These are phyloP conservation scores for Motacilla alba DNA, from an alignment of 2,113 vertebrate genomes.

Conservation along the genomic window DNA sequence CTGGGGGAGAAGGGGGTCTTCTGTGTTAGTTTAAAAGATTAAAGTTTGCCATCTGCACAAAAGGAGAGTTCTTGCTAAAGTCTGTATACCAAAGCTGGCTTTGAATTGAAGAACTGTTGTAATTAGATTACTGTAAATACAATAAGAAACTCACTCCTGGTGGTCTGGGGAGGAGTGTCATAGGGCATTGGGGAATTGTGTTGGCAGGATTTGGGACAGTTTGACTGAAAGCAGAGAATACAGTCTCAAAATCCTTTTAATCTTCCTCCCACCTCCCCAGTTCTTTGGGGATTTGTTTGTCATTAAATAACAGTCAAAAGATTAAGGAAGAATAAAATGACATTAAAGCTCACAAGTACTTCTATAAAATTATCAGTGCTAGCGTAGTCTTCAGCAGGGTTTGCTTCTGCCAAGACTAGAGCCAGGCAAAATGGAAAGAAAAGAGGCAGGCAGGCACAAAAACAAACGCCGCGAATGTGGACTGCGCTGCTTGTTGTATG, in stretches of 20 bases:
- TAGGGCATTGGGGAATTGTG: constrained; percentile 69
- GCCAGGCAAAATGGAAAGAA: neutral
- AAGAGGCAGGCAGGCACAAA: neutral
- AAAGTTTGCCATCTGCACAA: constrained; percentile 43
- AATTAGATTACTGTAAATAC: constrained; percentile 90
- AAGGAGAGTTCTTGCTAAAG: constrained; percentile 52
- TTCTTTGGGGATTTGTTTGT: constrained; percentile 81
- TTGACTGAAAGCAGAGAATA: constrained; percentile 71
- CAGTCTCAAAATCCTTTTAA: constrained; percentile 80
- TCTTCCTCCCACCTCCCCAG: constrained; percentile 51
- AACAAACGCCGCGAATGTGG: fast-evolving
- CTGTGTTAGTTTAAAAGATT: constrained; percentile 76
- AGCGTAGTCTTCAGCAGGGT: constrained; percentile 9
- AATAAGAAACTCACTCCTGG: constrained; percentile 82
- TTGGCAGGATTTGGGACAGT: constrained; percentile 70
- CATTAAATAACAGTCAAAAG: constrained; percentile 73
- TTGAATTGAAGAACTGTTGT: constrained; percentile 71
- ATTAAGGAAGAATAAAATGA: constrained; percentile 66
- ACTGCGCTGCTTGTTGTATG: neutral
- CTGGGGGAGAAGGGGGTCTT: neutral
- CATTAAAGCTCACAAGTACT: constrained; percentile 48
- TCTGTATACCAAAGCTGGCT: constrained; percentile 72
- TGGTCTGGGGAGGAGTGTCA: constrained; percentile 77
- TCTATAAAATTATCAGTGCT: constrained; percentile 46
- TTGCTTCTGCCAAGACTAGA: neutral